A percentile compares a stretch with the other conserved stretches of the same genome.
phyloP scores from a whole-genome alignment of 2,797 vertebrate species.

The Alosa sapidissima region DNA sequence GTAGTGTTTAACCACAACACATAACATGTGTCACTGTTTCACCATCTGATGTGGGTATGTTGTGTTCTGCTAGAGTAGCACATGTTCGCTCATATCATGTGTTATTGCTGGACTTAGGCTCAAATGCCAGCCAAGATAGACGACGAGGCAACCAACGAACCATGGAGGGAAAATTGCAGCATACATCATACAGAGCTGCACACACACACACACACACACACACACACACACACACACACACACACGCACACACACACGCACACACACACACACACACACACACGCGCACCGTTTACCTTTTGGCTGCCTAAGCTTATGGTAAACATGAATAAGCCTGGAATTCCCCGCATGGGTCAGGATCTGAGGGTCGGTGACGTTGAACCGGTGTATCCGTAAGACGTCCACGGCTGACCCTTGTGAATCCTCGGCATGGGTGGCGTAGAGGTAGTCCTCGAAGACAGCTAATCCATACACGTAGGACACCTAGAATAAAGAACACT shows the following conservation, averaged over 20 bases:
- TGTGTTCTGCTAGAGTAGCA: background rate
- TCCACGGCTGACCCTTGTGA: slow-evolving; percentile 68
- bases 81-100: background rate
- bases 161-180: background rate
- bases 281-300: slow-evolving; percentile 76
- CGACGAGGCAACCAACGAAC: background rate
- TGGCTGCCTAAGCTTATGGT: slow-evolving; percentile 89
- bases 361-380: slow-evolving; percentile 83
- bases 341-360: slow-evolving; percentile 78
- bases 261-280: background rate
- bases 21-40: background rate
- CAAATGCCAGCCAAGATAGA: background rate
- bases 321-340: slow-evolving; percentile 79
- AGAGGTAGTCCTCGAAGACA: slow-evolving; percentile 93
- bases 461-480: slow-evolving; percentile 87
- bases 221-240: too few relatives aligned
- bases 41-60: background rate
- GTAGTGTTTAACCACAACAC: background rate
- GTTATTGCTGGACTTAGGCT: background rate
- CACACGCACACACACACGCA: too few relatives aligned
- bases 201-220: background rate
- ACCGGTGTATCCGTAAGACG: slow-evolving; percentile 87
- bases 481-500: slow-evolving; percentile 74
- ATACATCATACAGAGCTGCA: background rate
- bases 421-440: slow-evolving; percentile 81